Conservation (phyloP, 2,113 vertebrate genomes). For the Oreotrochilus melanogaster region DNA sequence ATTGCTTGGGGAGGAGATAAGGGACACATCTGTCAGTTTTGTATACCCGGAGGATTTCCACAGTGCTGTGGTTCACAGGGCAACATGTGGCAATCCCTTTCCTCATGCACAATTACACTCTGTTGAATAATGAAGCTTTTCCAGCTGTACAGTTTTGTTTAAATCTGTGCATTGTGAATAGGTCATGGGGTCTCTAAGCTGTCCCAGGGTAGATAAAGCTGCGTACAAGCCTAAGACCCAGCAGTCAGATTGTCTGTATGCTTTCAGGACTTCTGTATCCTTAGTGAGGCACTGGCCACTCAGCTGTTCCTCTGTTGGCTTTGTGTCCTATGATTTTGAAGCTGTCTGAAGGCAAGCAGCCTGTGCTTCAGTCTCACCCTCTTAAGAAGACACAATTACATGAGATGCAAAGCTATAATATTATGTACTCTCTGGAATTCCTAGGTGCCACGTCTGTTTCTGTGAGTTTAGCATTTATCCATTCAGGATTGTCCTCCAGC, state of each 20-base stretch:
- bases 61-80: background rate
- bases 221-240: background rate
- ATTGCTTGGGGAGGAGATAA: background rate
- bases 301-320: rapidly evolving
- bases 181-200: background rate
- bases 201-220: background rate
- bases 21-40: background rate
- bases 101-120: background rate
- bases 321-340: background rate
- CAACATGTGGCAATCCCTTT: background rate
- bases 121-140: background rate
- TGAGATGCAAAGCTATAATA: background rate
- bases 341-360: background rate
- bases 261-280: background rate
- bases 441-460: background rate
- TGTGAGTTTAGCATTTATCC: background rate
- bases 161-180: background rate
- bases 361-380: background rate
- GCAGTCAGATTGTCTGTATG: background rate
- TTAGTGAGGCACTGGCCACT: background rate
- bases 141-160: background rate
- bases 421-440: background rate
- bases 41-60: background rate
- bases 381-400: background rate
- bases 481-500: background rate